Conservation (phyloP, 64 coral and sea anemone species). For the Actinia tenebrosa region DNA sequence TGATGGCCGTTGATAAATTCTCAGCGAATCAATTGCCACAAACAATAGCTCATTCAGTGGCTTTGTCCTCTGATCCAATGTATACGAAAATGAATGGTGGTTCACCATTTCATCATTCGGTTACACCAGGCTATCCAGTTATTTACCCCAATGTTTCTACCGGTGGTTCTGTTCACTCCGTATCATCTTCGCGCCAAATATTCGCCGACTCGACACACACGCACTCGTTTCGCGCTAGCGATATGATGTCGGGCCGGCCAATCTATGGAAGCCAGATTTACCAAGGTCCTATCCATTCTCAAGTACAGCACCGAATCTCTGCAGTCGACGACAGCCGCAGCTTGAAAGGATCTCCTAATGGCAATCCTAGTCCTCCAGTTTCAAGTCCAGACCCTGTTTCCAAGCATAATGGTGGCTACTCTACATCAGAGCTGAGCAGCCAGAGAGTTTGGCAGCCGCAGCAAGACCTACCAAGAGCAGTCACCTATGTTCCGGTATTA, state of each 20-base stretch:
- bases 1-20: constrained; percentile 99
- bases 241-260: constrained; percentile 81
- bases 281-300: constrained; percentile 66
- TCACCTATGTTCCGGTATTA: constrained; percentile 97
- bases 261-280: constrained; percentile 80
- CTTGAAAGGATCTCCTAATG: constrained; percentile 44
- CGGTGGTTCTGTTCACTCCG: constrained; percentile 55
- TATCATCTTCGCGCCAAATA: constrained; percentile 82
- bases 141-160: constrained; percentile 88
- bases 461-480: constrained; percentile 82
- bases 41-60: constrained; percentile 99
- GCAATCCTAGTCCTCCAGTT: constrained; percentile 72
- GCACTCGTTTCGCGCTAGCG: constrained; percentile 82
- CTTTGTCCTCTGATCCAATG: constrained; percentile 98
- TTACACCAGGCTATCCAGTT: constrained; percentile 89
- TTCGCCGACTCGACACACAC: constrained; percentile 57
- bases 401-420: constrained; percentile 48
- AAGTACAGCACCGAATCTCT: constrained; percentile 81
- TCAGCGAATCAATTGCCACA: constrained; percentile 99
- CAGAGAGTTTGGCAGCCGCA: constrained; percentile 93
- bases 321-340: constrained; percentile 69
- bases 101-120: constrained; percentile 92
- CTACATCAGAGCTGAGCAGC: constrained; percentile 64
- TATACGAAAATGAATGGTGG: constrained; percentile 99
- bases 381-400: constrained; percentile 62